Conservation (phyloP, 2,113 vertebrate genomes). For the Grus americana region DNA sequence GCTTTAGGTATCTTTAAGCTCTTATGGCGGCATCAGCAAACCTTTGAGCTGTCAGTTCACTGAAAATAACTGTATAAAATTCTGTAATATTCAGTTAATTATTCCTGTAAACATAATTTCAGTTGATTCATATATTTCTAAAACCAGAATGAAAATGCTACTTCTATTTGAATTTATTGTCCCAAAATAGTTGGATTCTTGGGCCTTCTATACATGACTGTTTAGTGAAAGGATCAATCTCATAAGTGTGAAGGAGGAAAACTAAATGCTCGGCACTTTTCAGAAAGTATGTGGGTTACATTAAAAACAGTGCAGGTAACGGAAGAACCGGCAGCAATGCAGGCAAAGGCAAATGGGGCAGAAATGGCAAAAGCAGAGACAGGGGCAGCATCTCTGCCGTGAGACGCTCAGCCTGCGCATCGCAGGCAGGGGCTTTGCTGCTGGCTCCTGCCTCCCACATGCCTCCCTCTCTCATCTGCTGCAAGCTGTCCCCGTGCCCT, state of each 20-base stretch:
- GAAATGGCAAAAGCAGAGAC: not conserved
- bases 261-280: not conserved
- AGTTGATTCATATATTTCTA: not conserved
- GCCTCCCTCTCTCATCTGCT: not conserved
- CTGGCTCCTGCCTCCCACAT: not conserved
- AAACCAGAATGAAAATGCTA: not conserved
- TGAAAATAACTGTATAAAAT: not conserved
- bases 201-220: not conserved
- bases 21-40: not conserved
- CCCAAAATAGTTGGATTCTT: not conserved
- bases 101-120: not conserved
- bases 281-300: not conserved
- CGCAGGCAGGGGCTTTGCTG: not conserved
- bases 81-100: not conserved
- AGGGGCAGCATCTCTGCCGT: not conserved
- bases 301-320: not conserved
- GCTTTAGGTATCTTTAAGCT: not conserved
- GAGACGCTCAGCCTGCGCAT: not conserved
- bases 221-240: not conserved
- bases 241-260: not conserved
- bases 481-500: not conserved
- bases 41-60: not conserved
- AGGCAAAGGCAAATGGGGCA: not conserved
- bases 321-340: not conserved
- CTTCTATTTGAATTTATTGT: not conserved